A percentile compares a stretch with the other conserved stretches of the same genome.
phyloP scores from a whole-genome alignment of 2,113 vertebrate species.

The Tor tambroides region DNA sequence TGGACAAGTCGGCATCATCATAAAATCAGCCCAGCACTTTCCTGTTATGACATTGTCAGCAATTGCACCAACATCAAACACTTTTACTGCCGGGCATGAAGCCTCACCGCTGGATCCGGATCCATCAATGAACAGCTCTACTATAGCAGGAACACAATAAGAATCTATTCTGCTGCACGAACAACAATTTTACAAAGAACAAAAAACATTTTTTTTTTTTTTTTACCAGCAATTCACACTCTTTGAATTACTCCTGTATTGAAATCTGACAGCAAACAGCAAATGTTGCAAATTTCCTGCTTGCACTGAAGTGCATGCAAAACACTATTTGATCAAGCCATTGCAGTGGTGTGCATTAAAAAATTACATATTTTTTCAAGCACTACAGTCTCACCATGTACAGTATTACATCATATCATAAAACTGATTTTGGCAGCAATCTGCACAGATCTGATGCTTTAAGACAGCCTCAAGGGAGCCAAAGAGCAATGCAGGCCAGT shows the following conservation, averaged over 20 bases:
- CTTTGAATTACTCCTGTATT: neutral
- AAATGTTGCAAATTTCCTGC: too few species aligned
- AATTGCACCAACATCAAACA: slow-evolving; percentile 26
- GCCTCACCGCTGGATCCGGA: neutral
- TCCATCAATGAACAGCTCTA: slow-evolving; percentile 22
- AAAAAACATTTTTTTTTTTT: neutral
- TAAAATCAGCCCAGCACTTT: slow-evolving; percentile 38
- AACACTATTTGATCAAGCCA: neutral
- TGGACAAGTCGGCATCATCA: slow-evolving; percentile 48
- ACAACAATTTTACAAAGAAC: neutral
- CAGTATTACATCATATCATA: slow-evolving; percentile 20
- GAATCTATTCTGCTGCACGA: neutral
- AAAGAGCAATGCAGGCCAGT: slow-evolving; percentile 25
- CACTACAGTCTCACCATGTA: neutral
- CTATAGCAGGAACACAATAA: neutral
- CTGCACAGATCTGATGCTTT: slow-evolving; percentile 35
- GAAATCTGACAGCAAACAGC: neutral
- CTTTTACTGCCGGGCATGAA: slow-evolving; percentile 10
- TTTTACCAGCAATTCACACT: neutral
- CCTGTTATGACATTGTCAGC: slow-evolving; percentile 43
- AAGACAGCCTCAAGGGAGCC: slow-evolving; percentile 9
- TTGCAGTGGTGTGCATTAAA: neutral
- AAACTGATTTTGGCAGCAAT: slow-evolving; percentile 42
- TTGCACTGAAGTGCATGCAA: neutral
- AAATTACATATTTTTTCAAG: neutral